These are phyloP conservation scores for Amazona guildingii DNA, from an alignment of 2,113 vertebrate genomes.

Conservation along the genomic window DNA sequence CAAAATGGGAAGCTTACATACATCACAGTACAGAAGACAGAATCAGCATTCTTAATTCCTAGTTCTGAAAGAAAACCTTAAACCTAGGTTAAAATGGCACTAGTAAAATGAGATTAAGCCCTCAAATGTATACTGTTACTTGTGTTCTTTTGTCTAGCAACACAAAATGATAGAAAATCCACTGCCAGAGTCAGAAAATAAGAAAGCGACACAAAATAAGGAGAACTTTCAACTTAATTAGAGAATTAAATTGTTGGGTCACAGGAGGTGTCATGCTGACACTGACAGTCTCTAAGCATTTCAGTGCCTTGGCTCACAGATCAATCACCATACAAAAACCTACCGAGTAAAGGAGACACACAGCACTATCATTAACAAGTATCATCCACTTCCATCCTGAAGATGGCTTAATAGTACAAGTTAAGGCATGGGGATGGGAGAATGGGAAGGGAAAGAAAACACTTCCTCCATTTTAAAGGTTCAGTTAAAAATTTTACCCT, in stretches of 20 bases:
- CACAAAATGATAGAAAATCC: background rate
- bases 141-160: background rate
- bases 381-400: background rate
- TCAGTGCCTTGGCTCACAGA: background rate
- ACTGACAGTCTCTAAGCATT: background rate
- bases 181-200: background rate
- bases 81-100: background rate
- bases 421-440: background rate
- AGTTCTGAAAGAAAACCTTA: background rate
- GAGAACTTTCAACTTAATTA: background rate
- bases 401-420: background rate
- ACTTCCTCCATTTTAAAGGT: background rate
- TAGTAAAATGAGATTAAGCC: background rate
- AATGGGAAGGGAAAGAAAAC: background rate
- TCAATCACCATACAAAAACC: rapidly evolving
- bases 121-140: background rate
- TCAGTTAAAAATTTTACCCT: background rate
- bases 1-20: background rate
- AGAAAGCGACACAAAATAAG: background rate
- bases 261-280: background rate
- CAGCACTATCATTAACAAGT: background rate
- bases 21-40: background rate
- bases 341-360: background rate
- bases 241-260: background rate
- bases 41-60: background rate